phyloP scores from a whole-genome alignment of 2,888 invertebrate genomes.

The Eupithecia vulgata region DNA sequence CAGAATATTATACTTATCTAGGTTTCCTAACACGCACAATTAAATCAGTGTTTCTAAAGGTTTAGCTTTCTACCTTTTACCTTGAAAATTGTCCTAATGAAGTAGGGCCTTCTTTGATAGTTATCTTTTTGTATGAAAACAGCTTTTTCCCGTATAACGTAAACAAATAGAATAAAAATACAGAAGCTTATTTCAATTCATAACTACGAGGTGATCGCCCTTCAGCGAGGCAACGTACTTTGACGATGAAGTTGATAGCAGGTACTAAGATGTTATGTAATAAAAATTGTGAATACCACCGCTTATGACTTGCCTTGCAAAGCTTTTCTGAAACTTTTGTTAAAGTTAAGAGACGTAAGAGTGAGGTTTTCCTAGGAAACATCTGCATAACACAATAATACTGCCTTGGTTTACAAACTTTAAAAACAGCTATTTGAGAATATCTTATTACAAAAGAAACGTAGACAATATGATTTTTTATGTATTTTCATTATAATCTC shows the following conservation, averaged over 20 bases:
- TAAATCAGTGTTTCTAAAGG: neutral
- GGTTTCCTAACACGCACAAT: neutral
- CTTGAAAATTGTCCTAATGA: neutral
- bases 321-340: neutral
- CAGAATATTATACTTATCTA: too few relatives aligned
- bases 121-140: constrained; percentile 6
- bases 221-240: constrained; percentile 15
- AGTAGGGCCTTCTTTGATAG: neutral
- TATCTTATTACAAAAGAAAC: too few relatives aligned
- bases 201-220: constrained; percentile 17
- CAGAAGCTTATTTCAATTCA: constrained; percentile 6
- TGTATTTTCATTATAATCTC: too few relatives aligned
- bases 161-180: constrained; percentile 24
- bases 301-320: neutral
- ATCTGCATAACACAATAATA: neutral
- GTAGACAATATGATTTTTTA: too few relatives aligned
- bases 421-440: too few relatives aligned
- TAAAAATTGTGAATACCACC: constrained; percentile 1
- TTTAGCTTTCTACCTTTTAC: too few relatives aligned
- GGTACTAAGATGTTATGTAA: constrained; percentile 15
- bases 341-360: neutral
- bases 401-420: neutral
- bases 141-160: neutral
- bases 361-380: neutral
- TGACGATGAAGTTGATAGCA: constrained; percentile 4